Conservation (phyloP, 2,888 invertebrate species). For the Athetis lepigone region DNA sequence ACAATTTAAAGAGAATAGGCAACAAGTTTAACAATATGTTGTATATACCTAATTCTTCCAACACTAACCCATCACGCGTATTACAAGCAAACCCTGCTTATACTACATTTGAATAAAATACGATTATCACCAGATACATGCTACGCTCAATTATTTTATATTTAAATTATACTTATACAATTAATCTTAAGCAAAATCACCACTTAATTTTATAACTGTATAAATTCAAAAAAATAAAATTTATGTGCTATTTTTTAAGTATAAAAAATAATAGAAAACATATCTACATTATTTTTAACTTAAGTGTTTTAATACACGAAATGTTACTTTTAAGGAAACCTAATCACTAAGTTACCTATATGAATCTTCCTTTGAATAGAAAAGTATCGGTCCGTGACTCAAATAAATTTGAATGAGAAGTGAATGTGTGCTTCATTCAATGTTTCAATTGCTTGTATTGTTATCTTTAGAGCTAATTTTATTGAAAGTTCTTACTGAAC, state of each 20-base stretch:
- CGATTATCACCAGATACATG: slow-evolving; percentile 15
- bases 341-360: not conserved
- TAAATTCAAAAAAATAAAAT: slow-evolving; percentile 1
- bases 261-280: slow-evolving; percentile 29
- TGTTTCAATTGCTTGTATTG: too few species aligned
- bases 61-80: not conserved
- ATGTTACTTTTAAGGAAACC: not conserved
- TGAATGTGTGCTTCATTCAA: not conserved
- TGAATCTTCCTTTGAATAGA: not conserved
- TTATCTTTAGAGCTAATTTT: slow-evolving; percentile 15
- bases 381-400: not conserved
- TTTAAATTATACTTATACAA: slow-evolving; percentile 47
- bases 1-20: too few species aligned
- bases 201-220: slow-evolving; percentile 8
- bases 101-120: not conserved
- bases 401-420: not conserved
- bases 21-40: not conserved
- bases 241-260: not conserved
- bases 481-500: slow-evolving; percentile 10
- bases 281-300: slow-evolving; percentile 21
- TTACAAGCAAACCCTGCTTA: not conserved
- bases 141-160: slow-evolving; percentile 60
- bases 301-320: slow-evolving; percentile 1
- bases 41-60: not conserved
- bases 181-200: slow-evolving; percentile 25